Percentiles rank a stretch among this genome's conserved stretches.
Conservation (phyloP, 2,113 vertebrate species). For the Sakesphorus luctuosus region DNA sequence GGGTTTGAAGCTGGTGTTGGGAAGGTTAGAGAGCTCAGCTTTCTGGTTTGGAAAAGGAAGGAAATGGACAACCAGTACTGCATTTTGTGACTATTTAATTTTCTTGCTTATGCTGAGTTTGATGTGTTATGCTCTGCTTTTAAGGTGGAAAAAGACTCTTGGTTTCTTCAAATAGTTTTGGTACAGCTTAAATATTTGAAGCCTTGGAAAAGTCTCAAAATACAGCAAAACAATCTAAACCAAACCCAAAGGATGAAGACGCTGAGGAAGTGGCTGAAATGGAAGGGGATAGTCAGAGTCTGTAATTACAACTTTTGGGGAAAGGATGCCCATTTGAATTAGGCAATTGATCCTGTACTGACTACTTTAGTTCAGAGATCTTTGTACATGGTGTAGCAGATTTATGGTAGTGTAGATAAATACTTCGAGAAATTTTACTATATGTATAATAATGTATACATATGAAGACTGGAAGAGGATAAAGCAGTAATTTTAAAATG, state of each 20-base stretch:
- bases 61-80: slow-evolving; percentile 25
- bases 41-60: slow-evolving; percentile 54
- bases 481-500: not conserved
- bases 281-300: not conserved
- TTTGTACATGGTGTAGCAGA: not conserved
- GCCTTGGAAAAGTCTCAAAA: slow-evolving; percentile 33
- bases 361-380: not conserved
- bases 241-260: slow-evolving; percentile 1
- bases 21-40: not conserved
- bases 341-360: not conserved
- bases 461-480: not conserved
- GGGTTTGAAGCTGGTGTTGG: not conserved
- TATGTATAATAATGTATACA: not conserved
- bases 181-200: slow-evolving; percentile 43
- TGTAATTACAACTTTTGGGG: not conserved
- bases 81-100: slow-evolving; percentile 21
- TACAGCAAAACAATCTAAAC: slow-evolving; percentile 33
- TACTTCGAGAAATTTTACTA: not conserved
- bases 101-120: slow-evolving; percentile 49
- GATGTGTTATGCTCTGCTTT: slow-evolving; percentile 22
- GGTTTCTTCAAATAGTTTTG: slow-evolving; percentile 53
- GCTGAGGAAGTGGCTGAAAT: slow-evolving; percentile 27
- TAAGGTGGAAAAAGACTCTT: slow-evolving; percentile 46
- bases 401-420: not conserved
- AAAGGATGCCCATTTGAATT: not conserved